Conservation (phyloP, 2,888 invertebrate genomes). For the Pollenia amentaria region DNA sequence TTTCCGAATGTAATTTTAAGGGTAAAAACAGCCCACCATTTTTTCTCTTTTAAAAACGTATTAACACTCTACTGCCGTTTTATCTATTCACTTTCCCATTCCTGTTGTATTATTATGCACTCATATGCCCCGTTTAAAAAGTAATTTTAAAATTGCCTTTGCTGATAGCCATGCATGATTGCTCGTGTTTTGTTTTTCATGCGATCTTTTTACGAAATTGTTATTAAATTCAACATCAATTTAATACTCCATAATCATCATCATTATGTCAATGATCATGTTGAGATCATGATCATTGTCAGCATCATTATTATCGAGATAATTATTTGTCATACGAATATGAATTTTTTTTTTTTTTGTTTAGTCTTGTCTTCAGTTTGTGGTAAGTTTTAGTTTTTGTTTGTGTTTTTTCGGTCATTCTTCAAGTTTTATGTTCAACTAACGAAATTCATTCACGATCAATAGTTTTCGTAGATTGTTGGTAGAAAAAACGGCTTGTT, state of each 20-base stretch:
- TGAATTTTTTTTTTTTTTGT: background rate
- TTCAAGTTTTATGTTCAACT: conserved; percentile 21
- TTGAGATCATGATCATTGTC: conserved; percentile 50
- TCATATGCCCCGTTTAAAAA: conserved; percentile 35
- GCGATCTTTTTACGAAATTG: conserved; percentile 46
- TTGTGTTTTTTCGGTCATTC: conserved; percentile 38
- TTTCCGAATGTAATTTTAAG: too few relatives aligned
- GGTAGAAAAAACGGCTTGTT: background rate
- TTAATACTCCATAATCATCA: conserved; percentile 42
- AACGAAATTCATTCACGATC: conserved; percentile 68
- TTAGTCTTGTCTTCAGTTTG: conserved; percentile 7
- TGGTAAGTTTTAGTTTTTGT: conserved; percentile 12
- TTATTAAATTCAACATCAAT: conserved; percentile 61
- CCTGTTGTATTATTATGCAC: background rate
- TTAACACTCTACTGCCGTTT: too few relatives aligned
- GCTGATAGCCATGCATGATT: conserved; percentile 67
- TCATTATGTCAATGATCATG: conserved; percentile 47
- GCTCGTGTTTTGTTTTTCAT: conserved; percentile 45
- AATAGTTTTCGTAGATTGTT: background rate
- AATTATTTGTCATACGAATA: conserved; percentile 58
- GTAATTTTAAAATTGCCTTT: conserved; percentile 49
- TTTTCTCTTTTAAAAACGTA: too few relatives aligned
- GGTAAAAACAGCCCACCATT: too few relatives aligned
- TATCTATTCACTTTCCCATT: background rate
- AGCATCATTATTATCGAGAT: conserved; percentile 44